phyloP scores from a whole-genome alignment of 2,888 invertebrate species.

The Priocnemis perturbator region DNA sequence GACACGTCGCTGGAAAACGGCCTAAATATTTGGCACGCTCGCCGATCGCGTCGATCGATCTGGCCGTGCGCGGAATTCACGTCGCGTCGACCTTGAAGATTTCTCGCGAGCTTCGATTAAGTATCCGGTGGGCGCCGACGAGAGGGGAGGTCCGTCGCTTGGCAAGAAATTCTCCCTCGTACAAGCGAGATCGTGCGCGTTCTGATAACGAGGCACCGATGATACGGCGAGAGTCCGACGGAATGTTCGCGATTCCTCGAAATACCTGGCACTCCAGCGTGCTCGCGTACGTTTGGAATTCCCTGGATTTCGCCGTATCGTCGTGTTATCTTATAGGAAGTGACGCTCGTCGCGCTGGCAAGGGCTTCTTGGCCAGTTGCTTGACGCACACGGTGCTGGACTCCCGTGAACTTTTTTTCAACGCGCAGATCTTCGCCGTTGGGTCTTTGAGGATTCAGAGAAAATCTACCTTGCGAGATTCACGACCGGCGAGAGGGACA shows the following conservation, averaged over 20 bases:
- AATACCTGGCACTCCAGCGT: no score
- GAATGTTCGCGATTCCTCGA: no score
- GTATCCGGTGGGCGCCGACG: conserved; percentile 17
- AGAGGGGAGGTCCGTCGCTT: conserved; percentile 5
- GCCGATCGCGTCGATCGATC: conserved; percentile 33
- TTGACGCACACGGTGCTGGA: no score
- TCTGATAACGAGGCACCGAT: no score
- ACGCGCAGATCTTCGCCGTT: background rate
- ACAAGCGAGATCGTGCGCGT: no score
- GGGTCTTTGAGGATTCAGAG: background rate
- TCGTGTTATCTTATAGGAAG: conserved; percentile 32
- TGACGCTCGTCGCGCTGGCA: conserved; percentile 13
- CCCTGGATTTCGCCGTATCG: conserved; percentile 29
- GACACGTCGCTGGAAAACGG: conserved; percentile 46
- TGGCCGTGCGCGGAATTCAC: conserved; percentile 39
- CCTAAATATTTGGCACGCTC: conserved; percentile 57
- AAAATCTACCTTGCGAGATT: no score
- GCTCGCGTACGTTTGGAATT: conserved; percentile 24
- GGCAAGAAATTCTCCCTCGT: no score
- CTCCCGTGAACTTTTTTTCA: no score
- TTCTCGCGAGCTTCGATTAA: conserved; percentile 32
- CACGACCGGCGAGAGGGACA: conserved; percentile 6
- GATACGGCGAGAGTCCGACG: no score
- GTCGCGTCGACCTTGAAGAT: conserved; percentile 31
- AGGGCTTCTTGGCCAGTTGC: no score